A percentile compares a stretch with the other conserved stretches of the same genome.
phyloP scores from a whole-genome alignment of 1,140 invertebrate genomes.

The Macrosteles quadrilineatus region DNA sequence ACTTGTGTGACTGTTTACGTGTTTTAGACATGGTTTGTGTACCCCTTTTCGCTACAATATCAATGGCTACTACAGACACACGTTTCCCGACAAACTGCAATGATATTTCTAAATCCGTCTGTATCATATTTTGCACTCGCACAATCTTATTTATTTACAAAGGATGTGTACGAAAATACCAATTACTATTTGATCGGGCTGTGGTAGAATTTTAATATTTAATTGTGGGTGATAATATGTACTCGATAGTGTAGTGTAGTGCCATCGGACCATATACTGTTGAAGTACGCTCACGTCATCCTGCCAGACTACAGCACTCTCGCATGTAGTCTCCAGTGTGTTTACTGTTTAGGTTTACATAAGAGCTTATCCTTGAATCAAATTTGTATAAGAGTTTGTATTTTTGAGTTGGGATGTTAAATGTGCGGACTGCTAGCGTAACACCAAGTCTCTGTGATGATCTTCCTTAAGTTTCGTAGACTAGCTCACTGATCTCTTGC shows the following conservation, averaged over 20 bases:
- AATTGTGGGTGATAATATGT: conserved; percentile 34
- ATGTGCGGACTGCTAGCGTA: conserved; percentile 1
- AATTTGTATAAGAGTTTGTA: conserved; percentile 1
- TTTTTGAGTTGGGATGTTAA: conserved; percentile 15
- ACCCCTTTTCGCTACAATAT: background rate
- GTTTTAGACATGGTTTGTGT: conserved; percentile 12
- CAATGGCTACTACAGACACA: background rate
- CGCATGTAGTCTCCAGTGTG: too few relatives aligned
- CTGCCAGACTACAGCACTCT: conserved; percentile 1
- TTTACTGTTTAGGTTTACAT: conserved; percentile 20
- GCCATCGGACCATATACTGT: conserved; percentile 32
- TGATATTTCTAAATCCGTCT: conserved; percentile 32
- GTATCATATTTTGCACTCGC: conserved; percentile 33
- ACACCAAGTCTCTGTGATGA: conserved; percentile 20
- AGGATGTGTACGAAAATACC: conserved; percentile 30
- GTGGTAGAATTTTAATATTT: conserved; percentile 35
- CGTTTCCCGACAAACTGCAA: conserved; percentile 16
- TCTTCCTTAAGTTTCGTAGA: conserved; percentile 9
- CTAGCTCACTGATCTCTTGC: background rate
- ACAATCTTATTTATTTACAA: conserved; percentile 34
- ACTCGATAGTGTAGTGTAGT: conserved; percentile 30
- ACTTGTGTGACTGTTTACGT: background rate
- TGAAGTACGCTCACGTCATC: conserved; percentile 26
- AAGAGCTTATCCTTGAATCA: conserved; percentile 29
- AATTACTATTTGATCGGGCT: conserved; percentile 34